These are phyloP conservation scores for Leucoptera coffeella DNA, from an alignment of 2,888 invertebrate genomes.

Conservation along the genomic window DNA sequence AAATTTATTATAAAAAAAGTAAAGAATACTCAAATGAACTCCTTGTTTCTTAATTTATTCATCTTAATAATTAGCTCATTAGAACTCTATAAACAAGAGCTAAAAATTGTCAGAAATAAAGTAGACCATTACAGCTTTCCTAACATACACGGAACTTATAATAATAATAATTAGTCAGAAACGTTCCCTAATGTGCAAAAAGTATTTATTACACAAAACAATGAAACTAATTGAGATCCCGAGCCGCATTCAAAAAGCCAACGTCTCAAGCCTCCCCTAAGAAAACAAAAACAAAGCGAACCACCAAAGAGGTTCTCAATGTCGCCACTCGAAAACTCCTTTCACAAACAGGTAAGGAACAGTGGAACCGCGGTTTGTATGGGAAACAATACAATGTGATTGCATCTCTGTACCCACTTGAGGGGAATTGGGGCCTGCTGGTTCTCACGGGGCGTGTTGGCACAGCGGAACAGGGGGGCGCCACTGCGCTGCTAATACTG, in stretches of 20 bases:
- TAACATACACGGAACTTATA: no score
- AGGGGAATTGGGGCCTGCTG: conserved; percentile 29
- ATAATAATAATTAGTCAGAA: no score
- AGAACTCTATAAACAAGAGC: no score
- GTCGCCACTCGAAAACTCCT: conserved; percentile 27
- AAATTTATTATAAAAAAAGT: no score
- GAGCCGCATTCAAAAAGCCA: neutral
- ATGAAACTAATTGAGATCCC: no score
- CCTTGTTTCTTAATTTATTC: no score
- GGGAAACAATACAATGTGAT: conserved; percentile 37
- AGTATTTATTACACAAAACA: no score
- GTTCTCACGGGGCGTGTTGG: conserved; percentile 52
- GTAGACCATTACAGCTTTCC: no score
- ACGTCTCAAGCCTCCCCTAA: neutral
- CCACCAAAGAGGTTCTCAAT: conserved; percentile 27
- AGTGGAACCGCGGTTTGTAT: conserved; percentile 17
- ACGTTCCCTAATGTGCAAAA: no score
- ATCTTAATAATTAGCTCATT: no score
- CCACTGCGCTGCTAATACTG: conserved; percentile 8
- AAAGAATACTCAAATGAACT: no score
- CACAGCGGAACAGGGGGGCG: conserved; percentile 44
- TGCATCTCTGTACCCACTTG: conserved; percentile 25
- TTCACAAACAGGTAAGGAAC: conserved; percentile 24
- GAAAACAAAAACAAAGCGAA: conserved; percentile 1
- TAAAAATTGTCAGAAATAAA: no score